These are phyloP conservation scores for Eulemur macaco DNA, from an alignment of 2,113 vertebrate genomes.

Conservation along the genomic window DNA sequence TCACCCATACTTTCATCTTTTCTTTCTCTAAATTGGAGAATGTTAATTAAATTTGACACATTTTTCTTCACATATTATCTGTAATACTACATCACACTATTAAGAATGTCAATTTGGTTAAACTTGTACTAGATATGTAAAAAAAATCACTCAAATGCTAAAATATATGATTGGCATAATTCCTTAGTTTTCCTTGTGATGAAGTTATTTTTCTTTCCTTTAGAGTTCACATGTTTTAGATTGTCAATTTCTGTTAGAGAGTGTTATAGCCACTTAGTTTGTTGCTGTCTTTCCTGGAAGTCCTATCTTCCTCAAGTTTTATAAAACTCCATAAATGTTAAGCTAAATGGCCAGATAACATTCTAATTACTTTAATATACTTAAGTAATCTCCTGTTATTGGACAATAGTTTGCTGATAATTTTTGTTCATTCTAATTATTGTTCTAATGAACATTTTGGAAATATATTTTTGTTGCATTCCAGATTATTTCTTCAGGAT, in stretches of 20 bases:
- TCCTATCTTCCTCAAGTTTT: constrained; percentile 2
- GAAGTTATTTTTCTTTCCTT: neutral
- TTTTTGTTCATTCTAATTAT: constrained; percentile 26
- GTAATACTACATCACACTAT: neutral
- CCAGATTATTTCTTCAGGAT: constrained; percentile 18
- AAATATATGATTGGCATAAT: neutral
- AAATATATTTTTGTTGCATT: neutral
- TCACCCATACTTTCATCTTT: neutral
- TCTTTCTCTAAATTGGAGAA: neutral
- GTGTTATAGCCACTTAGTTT: neutral
- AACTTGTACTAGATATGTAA: neutral
- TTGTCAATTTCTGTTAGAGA: neutral
- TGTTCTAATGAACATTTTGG: neutral
- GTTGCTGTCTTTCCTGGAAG: neutral
- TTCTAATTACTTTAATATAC: neutral
- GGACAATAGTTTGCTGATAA: neutral
- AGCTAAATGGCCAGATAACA: neutral
- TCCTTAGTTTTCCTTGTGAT: neutral
- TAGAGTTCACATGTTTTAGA: neutral
- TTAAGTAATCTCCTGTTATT: neutral
- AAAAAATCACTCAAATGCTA: neutral
- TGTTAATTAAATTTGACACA: neutral
- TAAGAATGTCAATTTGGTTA: neutral
- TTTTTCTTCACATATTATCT: neutral
- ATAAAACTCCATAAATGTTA: neutral